Base-by-base conservation (phyloP, 2,888 invertebrate species). In the Oscheius sp. region DNA sequence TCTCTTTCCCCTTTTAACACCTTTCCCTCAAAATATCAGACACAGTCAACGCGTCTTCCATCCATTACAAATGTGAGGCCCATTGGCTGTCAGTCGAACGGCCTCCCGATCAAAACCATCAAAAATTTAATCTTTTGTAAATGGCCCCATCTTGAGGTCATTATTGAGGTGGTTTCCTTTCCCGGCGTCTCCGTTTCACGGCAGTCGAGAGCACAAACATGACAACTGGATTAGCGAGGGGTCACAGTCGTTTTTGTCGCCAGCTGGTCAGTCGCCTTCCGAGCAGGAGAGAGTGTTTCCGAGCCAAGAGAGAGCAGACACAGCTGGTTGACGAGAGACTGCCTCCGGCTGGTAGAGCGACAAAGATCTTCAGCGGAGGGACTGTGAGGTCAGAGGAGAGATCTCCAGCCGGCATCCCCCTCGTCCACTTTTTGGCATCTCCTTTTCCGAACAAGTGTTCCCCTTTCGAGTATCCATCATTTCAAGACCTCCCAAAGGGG, bases 141-240 rank as follows among this genome's bases (percentile, higher is more conserved):
- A 27, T 9, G n/a, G 27, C 29, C 27, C n/a, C 7, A 16, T 27
- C n/a, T 29, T 58, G 25, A 29, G 55, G 27, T 7, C 27, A 58
- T 29, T 58, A n/a, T 58, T n/a, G 35, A 9, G 35, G 35, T 35
- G 35, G 35, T 35, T 35, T 35, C 59, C 41, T 59, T 13, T 59
- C 59, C 59, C 41, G 16, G n/a, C 21, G 59, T 35, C 41, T 66
- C 66, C 66, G 27, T 66, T 66, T 66, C 66, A 66, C 66, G 66
- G 52, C 29, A 66, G 66, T 66, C 66, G 52, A 66, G 66, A 66
- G 66, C 66, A 66, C 66, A 66, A 66, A 66, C 52, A 66, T 29
- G 49, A 61, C 61, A 49, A 66, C 66, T 49, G 61, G 61, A 61
- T 61, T 61, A 61, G 61, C 61, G 21, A 41, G 61, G 25, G 61